These are phyloP conservation scores for Ridgeia piscesae DNA, from an alignment of 1,140 invertebrate species.

Conservation along the genomic window DNA sequence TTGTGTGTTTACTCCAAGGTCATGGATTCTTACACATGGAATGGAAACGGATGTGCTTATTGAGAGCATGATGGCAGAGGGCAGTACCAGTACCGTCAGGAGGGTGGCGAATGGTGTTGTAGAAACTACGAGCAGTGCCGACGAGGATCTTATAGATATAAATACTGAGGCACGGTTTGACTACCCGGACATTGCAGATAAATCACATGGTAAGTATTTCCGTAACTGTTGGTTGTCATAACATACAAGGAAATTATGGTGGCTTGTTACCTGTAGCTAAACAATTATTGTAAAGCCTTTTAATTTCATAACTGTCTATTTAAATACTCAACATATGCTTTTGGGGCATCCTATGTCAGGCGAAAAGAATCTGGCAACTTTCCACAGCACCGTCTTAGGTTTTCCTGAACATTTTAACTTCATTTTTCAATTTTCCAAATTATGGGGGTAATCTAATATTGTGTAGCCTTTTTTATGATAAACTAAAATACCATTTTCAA, in stretches of 20 bases:
- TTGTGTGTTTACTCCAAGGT: not conserved
- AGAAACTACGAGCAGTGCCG: constrained; percentile 8
- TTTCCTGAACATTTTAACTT: too few species aligned
- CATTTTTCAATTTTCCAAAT: too few species aligned
- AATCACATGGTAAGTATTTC: constrained; percentile 13
- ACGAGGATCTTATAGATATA: constrained; percentile 25
- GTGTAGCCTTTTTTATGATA: too few species aligned
- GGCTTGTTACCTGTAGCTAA: too few species aligned
- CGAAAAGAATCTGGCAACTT: too few species aligned
- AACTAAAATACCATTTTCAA: too few species aligned
- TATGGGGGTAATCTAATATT: too few species aligned
- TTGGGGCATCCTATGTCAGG: too few species aligned
- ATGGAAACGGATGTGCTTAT: constrained; percentile 20
- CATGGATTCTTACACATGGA: constrained; percentile 13
- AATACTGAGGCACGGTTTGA: constrained; percentile 15
- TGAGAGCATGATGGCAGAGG: constrained; percentile 6
- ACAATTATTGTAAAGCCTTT: too few species aligned
- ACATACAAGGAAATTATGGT: not conserved
- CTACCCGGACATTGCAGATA: constrained; percentile 15
- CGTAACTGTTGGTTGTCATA: not conserved
- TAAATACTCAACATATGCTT: too few species aligned
- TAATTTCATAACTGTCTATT: too few species aligned
- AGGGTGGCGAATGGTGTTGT: constrained; percentile 16
- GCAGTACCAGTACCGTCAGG: not conserved
- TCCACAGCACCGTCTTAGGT: too few species aligned